Evolutionary conservation across 2,797 vertebrate species (phyloP).

Genomic region (Falco biarmicus): DNA sequence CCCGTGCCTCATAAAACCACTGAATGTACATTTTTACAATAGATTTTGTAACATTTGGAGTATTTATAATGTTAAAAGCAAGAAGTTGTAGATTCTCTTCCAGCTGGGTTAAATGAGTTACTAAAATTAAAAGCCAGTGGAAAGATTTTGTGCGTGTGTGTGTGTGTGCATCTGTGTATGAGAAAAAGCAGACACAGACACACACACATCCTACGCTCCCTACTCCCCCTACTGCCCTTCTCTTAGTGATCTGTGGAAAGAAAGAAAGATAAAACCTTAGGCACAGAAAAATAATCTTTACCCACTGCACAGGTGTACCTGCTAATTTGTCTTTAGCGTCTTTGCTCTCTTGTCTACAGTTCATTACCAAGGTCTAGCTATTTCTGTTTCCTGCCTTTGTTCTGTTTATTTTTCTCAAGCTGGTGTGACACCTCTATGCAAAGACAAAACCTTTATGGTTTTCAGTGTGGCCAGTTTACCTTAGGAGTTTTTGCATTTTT

Average conservation of each 20-base stretch:
- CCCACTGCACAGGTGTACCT: not conserved
- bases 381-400: conserved; percentile 1
- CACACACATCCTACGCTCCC: not conserved
- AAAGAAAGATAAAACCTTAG: conserved; percentile 6
- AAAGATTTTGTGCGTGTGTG: not conserved
- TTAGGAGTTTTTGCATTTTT: not conserved
- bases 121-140: conserved; percentile 23
- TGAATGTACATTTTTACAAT: conserved; percentile 73
- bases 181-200: not conserved
- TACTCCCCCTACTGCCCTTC: not conserved
- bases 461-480: not conserved
- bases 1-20: conserved; percentile 80
- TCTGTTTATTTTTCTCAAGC: not conserved
- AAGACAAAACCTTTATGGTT: not conserved
- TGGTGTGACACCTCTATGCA: not conserved
- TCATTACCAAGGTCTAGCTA: not conserved
- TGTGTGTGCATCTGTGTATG: not conserved
- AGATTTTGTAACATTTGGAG: conserved; percentile 48
- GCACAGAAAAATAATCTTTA: conserved; percentile 9
- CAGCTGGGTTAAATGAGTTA: conserved; percentile 16
- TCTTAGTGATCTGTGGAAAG: not conserved
- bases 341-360: not conserved
- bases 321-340: not conserved
- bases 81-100: conserved; percentile 46
- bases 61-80: conserved; percentile 62